Evolutionary conservation across 2,888 invertebrate species (phyloP), one percentile per base, ranked within the genome.

Genomic region (Fragum sueziense): DNA sequence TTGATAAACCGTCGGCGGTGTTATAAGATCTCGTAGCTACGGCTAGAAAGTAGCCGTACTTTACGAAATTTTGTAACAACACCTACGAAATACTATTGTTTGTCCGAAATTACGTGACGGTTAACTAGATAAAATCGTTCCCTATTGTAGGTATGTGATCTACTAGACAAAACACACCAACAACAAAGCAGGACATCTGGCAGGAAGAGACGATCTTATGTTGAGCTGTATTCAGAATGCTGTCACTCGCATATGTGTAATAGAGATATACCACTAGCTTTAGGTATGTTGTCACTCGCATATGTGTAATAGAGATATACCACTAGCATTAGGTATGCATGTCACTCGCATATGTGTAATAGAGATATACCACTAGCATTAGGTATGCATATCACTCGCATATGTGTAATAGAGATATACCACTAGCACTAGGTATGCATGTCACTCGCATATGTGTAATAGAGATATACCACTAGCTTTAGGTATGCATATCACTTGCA

Each of bases 211-310:
- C 31, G 78, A 25, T 37, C 57, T 11, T 74, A 57, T 29, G 37
- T 61, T 0, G 33, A 65, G n/a, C 4, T 78, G 27, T 54, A 73
- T 29, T 52, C 70, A 0, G 74, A 74, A 25, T 78, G 78, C 22
- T 78, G 78, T 29, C 54, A 74, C 25, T 17, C 31, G n/a, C 78
- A 78, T n/a, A 27, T 78, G 51, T 78, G 78, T 70, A 78, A 78
- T 29, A 59, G 78, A 7, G 57, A 74, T 25, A 65, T 52, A 2
- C 70, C 78, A 0, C 70, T 78, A 54, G 29, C n/a, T 20, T 51
- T 25, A 74, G 78, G 78, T 78, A 47, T 14, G 33, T 47, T 47
- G 6, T 47, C 2, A 6, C 2, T 6, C 47, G 17, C 47, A 47
- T 47, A 20, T 6, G 6, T 3, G 47, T 47, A 6, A 47, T 1